Evolutionary conservation across 2,888 invertebrate species (phyloP).

Genomic region (Anoplius nigerrimus): DNA sequence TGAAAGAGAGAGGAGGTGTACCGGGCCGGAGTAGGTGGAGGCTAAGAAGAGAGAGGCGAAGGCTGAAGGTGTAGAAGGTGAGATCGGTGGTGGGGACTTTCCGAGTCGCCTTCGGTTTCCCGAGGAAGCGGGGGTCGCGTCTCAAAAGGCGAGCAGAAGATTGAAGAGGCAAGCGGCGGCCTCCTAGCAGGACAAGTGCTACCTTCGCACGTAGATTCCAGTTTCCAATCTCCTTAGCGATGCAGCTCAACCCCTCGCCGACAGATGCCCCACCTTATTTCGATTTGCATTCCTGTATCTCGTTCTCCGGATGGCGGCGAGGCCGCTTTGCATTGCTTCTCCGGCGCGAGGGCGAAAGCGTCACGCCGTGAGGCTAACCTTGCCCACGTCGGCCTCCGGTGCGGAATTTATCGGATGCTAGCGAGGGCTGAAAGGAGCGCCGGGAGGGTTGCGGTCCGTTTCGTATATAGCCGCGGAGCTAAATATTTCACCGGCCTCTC

Average conservation of each 20-base stretch:
- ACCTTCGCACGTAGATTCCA: constrained; percentile 56
- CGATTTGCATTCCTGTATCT: constrained; percentile 45
- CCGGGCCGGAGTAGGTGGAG: too few species aligned
- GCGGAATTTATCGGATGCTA: constrained; percentile 51
- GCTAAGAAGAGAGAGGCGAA: too few species aligned
- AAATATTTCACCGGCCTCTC: too few species aligned
- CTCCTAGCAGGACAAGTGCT: constrained; percentile 40
- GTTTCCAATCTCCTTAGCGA: constrained; percentile 53
- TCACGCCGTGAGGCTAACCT: too few species aligned
- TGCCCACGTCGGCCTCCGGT: constrained; percentile 30
- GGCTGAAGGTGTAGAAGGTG: too few species aligned
- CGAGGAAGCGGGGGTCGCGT: not conserved
- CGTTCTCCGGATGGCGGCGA: constrained; percentile 14
- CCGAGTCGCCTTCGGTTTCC: too few species aligned
- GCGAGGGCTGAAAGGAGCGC: constrained; percentile 16
- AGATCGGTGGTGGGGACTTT: too few species aligned
- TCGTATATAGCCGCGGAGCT: too few species aligned
- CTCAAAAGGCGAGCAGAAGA: not conserved
- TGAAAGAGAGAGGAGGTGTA: too few species aligned
- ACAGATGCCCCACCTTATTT: constrained; percentile 17
- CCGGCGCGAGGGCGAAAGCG: constrained; percentile 19
- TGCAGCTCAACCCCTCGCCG: constrained; percentile 30
- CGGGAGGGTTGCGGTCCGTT: constrained; percentile 16
- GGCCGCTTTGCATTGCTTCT: constrained; percentile 47
- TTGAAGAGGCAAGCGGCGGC: constrained; percentile 1